phyloP scores from a whole-genome alignment of 2,113 vertebrate genomes.

The Xiphias gladius region DNA sequence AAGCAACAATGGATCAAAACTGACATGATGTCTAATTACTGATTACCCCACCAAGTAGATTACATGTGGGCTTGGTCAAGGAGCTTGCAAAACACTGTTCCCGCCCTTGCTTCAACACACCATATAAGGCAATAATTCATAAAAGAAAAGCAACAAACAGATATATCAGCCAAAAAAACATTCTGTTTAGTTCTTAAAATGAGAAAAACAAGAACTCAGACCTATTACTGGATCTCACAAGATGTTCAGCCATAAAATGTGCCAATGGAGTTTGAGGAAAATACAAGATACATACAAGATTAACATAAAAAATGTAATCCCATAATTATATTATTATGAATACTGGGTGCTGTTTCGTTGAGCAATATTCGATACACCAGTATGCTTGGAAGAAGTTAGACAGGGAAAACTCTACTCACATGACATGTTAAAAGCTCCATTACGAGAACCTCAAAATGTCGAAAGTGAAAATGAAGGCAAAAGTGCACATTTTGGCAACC shows the following conservation, averaged over 20 bases:
- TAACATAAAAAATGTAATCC: not conserved
- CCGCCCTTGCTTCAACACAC: slow-evolving; percentile 78
- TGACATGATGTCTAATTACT: slow-evolving; percentile 45
- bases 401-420: slow-evolving; percentile 22
- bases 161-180: slow-evolving; percentile 30
- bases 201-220: not conserved
- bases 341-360: not conserved
- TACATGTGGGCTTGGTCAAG: slow-evolving; percentile 82
- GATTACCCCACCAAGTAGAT: slow-evolving; percentile 74
- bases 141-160: slow-evolving; percentile 65
- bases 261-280: slow-evolving; percentile 9
- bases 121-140: slow-evolving; percentile 85
- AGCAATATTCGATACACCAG: not conserved
- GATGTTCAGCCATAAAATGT: not conserved
- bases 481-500: not conserved
- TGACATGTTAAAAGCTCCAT: slow-evolving; percentile 25
- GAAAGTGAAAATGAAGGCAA: slow-evolving; percentile 12
- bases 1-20: slow-evolving; percentile 18
- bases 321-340: not conserved
- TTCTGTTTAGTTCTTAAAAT: not conserved
- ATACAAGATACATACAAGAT: not conserved
- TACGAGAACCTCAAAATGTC: slow-evolving; percentile 23
- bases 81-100: slow-evolving; percentile 82
- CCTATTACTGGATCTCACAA: not conserved
- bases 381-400: not conserved